Percentiles rank a stretch among this genome's conserved stretches.
These are phyloP conservation scores for Vultur gryphus DNA, from an alignment of 2,797 vertebrate genomes.

Conservation along the genomic window DNA sequence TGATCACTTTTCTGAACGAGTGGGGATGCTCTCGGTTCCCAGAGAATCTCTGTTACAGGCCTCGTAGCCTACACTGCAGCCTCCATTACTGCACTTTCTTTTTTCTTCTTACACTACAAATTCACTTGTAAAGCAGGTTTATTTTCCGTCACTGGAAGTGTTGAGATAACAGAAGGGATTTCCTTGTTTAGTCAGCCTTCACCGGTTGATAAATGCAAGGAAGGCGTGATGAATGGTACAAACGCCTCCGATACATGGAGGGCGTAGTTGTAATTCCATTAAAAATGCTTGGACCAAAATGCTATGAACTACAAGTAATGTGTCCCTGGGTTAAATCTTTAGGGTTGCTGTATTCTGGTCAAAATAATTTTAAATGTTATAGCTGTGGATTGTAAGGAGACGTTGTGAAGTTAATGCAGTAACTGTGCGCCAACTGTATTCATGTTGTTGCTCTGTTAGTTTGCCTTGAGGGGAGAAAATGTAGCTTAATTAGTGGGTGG, in stretches of 20 bases:
- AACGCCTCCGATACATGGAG: fast-evolving
- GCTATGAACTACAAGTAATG: not conserved
- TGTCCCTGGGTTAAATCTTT: not conserved
- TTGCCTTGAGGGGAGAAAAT: not conserved
- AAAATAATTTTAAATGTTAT: not conserved
- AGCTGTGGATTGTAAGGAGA: not conserved
- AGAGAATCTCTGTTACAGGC: not conserved
- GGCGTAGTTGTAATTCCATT: not conserved
- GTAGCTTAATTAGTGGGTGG: not conserved
- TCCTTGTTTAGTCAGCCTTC: conserved; percentile 49
- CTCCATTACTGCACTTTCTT: not conserved
- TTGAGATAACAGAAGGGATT: conserved; percentile 49
- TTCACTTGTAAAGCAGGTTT: not conserved
- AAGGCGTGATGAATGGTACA: not conserved
- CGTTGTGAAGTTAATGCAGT: not conserved
- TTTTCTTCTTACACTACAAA: not conserved
- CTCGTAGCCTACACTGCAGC: not conserved
- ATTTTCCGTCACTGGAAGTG: conserved; percentile 39
- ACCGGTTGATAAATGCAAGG: not conserved
- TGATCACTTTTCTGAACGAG: not conserved
- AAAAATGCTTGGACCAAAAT: not conserved
- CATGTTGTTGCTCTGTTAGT: not conserved
- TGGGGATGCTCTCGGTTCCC: not conserved
- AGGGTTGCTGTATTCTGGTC: not conserved
- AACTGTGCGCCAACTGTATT: fast-evolving